Percentiles rank a stretch among this genome's conserved stretches.
Conservation (phyloP, 2,797 vertebrate species). For the Melanotaenia pygmaea region DNA sequence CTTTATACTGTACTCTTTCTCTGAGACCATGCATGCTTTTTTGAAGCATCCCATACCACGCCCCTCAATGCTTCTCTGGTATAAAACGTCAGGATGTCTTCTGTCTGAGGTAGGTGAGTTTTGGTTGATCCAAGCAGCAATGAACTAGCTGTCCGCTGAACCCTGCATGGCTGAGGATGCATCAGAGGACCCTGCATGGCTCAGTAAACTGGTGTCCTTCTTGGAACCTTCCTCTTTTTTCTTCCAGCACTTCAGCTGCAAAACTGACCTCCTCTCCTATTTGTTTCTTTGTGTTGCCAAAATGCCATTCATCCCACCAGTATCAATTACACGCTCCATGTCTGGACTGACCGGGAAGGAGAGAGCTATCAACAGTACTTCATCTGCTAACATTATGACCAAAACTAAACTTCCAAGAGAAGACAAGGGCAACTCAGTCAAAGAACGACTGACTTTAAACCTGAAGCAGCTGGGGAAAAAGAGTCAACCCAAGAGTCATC, state of each 20-base stretch:
- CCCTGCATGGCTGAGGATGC: slow-evolving; percentile 68
- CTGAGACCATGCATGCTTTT: slow-evolving; percentile 14
- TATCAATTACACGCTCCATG: slow-evolving; percentile 53
- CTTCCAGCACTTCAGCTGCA: slow-evolving; percentile 53
- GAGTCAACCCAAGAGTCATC: slow-evolving; percentile 56
- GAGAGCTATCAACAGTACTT: slow-evolving; percentile 22
- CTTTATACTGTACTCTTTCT: neutral
- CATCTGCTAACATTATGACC: slow-evolving; percentile 6
- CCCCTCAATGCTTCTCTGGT: slow-evolving; percentile 29
- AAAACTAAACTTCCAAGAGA: slow-evolving; percentile 49
- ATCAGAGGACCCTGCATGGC: slow-evolving; percentile 7
- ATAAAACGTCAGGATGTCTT: slow-evolving; percentile 34
- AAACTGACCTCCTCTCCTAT: slow-evolving; percentile 69
- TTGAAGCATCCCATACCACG: slow-evolving; percentile 25
- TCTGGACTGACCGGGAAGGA: slow-evolving; percentile 58
- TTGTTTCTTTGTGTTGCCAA: slow-evolving; percentile 73
- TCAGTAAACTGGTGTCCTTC: slow-evolving; percentile 32
- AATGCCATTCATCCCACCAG: slow-evolving; percentile 81
- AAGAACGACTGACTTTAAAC: slow-evolving; percentile 72
- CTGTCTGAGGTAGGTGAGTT: slow-evolving; percentile 10
- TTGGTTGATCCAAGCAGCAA: slow-evolving; percentile 21
- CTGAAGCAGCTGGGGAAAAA: slow-evolving; percentile 80
- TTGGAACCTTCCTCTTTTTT: slow-evolving; percentile 26
- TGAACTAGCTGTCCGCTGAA: slow-evolving; percentile 20
- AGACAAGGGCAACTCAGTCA: slow-evolving; percentile 57